Base-by-base conservation (phyloP, 2,797 vertebrate genomes). In the Siniperca obscura region DNA sequence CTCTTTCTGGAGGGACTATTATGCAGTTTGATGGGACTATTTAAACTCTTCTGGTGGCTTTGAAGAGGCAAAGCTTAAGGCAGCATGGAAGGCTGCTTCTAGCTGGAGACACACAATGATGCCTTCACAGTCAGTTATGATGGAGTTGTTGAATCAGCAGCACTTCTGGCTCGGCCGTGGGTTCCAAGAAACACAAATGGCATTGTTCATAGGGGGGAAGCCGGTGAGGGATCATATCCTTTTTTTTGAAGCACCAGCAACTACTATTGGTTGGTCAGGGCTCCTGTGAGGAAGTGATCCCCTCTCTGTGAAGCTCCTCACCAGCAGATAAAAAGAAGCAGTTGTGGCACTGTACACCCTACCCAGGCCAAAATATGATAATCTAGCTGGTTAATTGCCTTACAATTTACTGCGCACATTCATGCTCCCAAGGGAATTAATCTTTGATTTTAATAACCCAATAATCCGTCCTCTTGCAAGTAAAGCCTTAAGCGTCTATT, bases 1-100 rank as follows among this genome's bases (percentile, higher is more conserved):
- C 6, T 38, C 62, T 52, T 69, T 38, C 68, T 65, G 52, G 34
- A 53, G 50, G 68, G 68, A 68, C 67, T 57, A 79, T 79, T 46
- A 48, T 66, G 14, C 67, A 53, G 27, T 81, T 70, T 50, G 40
- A 78, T 66, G 34, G 70, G 16, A 66, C 57, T 19, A 48, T 48
- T 70, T 50, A 46, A 64, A 27, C 7, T 65, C 52, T 73, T 70
- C 52, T 73, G 34, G 66, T 53, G 65, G 56, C 34, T 72, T 60
- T 64, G 52, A 77, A 53, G 27, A 74, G 64, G 55, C 62, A 27
- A 57, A 55, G 25, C 12, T 40, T n/a, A 17, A 38, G 53, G 25
- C 17, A 1, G 64, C 30, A 40, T 50, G 65, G 8, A 44, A 68
- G 34, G 55, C 50, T 73, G 48, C 50, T 72, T 44, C 27, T 13